A percentile compares a stretch with the other conserved stretches of the same genome.
Conservation (phyloP, 2,113 vertebrate species). For the Plotosus lineatus region DNA sequence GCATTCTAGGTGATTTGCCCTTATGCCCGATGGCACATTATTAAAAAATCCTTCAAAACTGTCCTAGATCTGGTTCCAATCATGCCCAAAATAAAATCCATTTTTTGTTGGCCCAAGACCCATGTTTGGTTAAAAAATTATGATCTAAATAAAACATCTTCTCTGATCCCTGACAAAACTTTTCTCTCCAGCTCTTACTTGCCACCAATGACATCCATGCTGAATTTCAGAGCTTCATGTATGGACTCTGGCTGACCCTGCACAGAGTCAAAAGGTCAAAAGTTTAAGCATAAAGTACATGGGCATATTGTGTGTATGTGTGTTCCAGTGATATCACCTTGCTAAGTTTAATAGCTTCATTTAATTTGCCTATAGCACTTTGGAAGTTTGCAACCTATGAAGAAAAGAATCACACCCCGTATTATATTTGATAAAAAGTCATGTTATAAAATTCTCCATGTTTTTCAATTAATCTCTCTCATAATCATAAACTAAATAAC, state of each 20-base stretch:
- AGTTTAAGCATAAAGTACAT: neutral
- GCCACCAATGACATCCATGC: slow-evolving; percentile 95
- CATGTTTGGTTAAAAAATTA: too few relatives aligned
- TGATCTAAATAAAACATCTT: neutral
- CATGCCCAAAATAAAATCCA: too few relatives aligned
- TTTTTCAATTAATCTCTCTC: neutral
- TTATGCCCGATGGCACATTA: too few relatives aligned
- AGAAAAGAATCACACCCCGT: neutral
- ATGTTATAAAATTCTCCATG: neutral
- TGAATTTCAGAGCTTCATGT: slow-evolving; percentile 89
- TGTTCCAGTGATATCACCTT: slow-evolving; percentile 75
- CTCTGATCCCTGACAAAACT: neutral
- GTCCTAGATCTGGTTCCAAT: too few relatives aligned
- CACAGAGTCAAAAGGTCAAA: neutral
- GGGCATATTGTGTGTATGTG: neutral
- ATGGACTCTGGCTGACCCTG: slow-evolving; percentile 91
- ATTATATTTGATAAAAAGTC: neutral
- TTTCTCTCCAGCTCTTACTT: slow-evolving; percentile 79
- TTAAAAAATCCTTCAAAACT: too few relatives aligned
- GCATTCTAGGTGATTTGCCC: too few relatives aligned
- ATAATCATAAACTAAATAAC: too few relatives aligned
- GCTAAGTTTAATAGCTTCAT: slow-evolving; percentile 89
- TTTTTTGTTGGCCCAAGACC: too few relatives aligned
- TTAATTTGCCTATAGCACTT: slow-evolving; percentile 90
- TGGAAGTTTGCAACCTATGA: slow-evolving; percentile 91